phyloP scores from a whole-genome alignment of 2,113 vertebrate species.

The Abramis brama region DNA sequence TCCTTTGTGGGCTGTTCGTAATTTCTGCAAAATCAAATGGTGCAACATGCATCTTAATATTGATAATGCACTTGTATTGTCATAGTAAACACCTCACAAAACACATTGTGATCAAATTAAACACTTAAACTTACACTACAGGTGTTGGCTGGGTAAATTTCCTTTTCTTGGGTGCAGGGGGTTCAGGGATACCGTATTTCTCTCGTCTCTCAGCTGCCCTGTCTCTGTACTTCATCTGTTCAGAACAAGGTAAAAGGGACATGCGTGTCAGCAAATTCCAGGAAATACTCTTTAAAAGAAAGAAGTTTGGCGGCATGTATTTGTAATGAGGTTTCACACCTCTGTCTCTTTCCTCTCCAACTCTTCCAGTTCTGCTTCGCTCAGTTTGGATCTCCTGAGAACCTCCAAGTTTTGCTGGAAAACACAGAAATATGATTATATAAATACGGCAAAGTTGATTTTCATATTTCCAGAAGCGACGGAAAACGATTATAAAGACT shows the following conservation, averaged over 20 bases:
- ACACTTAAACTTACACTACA: conserved; percentile 80
- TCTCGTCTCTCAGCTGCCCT: conserved; percentile 94
- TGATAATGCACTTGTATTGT: background rate
- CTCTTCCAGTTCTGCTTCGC: conserved; percentile 91
- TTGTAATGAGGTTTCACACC: conserved; percentile 70
- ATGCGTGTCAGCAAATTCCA: background rate
- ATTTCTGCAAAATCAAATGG: conserved; percentile 77
- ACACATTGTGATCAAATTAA: background rate
- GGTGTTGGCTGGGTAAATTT: conserved; percentile 86
- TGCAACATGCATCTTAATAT: background rate
- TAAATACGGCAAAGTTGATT: too few species aligned
- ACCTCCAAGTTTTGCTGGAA: conserved; percentile 97
- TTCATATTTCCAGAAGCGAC: background rate
- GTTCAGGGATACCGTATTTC: conserved; percentile 97
- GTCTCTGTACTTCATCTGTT: conserved; percentile 95
- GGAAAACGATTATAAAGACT: background rate
- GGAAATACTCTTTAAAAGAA: background rate
- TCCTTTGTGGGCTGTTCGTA: conserved; percentile 98
- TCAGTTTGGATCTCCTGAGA: conserved; percentile 86
- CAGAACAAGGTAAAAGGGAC: background rate
- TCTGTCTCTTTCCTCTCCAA: conserved; percentile 94
- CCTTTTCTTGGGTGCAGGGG: conserved; percentile 94
- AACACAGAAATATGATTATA: background rate
- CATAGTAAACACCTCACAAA: background rate
- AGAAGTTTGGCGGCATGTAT: background rate